Conservation (phyloP, 2,888 invertebrate species). For the Athalia rosae region DNA sequence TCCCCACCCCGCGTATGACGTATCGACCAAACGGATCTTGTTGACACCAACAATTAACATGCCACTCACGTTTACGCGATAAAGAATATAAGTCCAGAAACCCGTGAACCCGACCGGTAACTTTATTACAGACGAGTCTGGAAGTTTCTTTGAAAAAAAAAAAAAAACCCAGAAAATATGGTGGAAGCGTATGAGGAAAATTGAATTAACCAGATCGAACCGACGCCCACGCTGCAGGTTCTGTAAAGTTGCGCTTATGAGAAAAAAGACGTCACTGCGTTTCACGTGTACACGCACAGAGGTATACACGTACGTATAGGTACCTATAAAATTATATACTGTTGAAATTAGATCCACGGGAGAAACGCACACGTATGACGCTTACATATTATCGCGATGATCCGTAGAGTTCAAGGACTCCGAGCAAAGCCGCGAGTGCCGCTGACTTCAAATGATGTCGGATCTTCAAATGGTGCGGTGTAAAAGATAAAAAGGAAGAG, state of each 20-base stretch:
- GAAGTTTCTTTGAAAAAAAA: too few species aligned
- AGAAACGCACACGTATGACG: not conserved
- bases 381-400: not conserved
- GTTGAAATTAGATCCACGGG: not conserved
- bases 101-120: too few species aligned
- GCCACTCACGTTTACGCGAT: conserved; percentile 5
- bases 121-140: too few species aligned
- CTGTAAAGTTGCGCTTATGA: too few species aligned
- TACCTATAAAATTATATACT: not conserved
- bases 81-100: conserved; percentile 1
- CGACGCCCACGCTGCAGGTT: too few species aligned
- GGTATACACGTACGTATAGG: not conserved
- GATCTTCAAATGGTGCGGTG: not conserved
- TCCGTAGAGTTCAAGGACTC: conserved; percentile 34
- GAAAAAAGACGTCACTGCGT: too few species aligned
- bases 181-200: too few species aligned
- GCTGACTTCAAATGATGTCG: not conserved
- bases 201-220: too few species aligned
- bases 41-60: conserved; percentile 12
- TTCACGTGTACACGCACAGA: not conserved
- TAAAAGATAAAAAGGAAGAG: not conserved
- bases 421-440: not conserved
- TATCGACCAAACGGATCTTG: not conserved
- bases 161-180: too few species aligned
- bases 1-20: not conserved